Base-by-base conservation (phyloP, 2,797 vertebrate genomes). In the Cephalopachus bancanus region DNA sequence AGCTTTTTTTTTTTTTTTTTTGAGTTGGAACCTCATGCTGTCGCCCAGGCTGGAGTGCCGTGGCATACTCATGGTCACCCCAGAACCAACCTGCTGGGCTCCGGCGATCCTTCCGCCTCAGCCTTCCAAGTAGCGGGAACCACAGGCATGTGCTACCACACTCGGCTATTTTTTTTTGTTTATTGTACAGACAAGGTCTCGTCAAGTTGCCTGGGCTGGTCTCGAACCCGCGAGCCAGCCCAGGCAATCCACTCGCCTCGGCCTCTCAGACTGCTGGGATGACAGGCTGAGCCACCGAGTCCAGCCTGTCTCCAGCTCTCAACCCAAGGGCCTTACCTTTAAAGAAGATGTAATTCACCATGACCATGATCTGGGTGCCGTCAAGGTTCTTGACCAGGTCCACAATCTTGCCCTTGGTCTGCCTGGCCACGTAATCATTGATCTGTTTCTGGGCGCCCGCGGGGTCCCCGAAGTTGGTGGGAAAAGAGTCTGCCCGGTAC, bases 321-420 rank as follows among this genome's bases (percentile, higher is more conserved):
- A 8, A 8, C 57, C 55, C 7, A 1, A 28, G 37, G 16, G 28
- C 30, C 97, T 96, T 98, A 99, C 99, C 99, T 99, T 98, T 99
- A 97, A 99, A 99, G 97, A 98, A 99, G 96, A 99, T 98, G 28
- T 98, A 99, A 97, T 99, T 99, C 97, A 99, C 98, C 96, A 99
- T 98, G 95, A 99, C 98, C 98, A 99, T 99, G 83, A 98, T 85
- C 3, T 84, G n/a, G 0, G 44, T 78, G 78, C 98, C 1, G 15
- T 99, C 97, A 75, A 99, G 94, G 55, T 97, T 97, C 97, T 98
- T 98, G 92, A 99, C 97, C 98, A 99, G 98, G 72, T 99, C 98
- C 26, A 97, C 98, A 71, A 99, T 99, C 98, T 98, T 99, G 97
- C 98, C 98, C 0, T 99, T 64, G 0, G 99, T 99, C 98, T 99